Percentiles rank a stretch among this genome's conserved stretches.
These are phyloP conservation scores for Pygoscelis adeliae DNA, from an alignment of 2,113 vertebrate genomes.

Conservation along the genomic window DNA sequence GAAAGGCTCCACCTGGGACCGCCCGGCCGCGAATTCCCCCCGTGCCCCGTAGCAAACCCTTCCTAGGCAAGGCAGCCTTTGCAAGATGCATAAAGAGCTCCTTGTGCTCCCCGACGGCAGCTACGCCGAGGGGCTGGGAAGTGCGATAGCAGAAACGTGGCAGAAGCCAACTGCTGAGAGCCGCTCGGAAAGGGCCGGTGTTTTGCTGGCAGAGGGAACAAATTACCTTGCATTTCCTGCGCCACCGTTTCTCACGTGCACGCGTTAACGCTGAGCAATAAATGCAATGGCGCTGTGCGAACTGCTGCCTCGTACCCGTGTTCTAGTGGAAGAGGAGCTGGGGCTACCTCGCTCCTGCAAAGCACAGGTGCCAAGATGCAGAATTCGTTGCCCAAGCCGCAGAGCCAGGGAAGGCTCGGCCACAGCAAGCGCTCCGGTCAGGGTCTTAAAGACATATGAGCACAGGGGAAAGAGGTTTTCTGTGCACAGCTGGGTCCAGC, in stretches of 20 bases:
- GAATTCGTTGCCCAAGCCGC: background rate
- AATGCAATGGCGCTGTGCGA: fast-evolving
- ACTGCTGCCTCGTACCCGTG: background rate
- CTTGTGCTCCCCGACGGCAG: constrained; percentile 35
- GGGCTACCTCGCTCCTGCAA: background rate
- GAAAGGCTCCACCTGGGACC: background rate
- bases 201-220: background rate
- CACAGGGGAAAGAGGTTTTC: background rate
- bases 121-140: background rate
- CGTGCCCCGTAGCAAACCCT: background rate
- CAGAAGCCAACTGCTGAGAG: background rate
- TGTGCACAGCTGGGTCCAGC: background rate
- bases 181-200: background rate
- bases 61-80: constrained; percentile 3
- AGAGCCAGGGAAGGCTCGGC: background rate
- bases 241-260: background rate
- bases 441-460: background rate
- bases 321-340: background rate
- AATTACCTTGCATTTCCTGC: fast-evolving
- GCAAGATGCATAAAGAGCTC: constrained; percentile 43
- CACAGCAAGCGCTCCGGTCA: background rate
- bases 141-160: background rate
- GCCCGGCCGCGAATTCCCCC: background rate
- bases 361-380: fast-evolving
- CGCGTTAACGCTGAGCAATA: background rate